Percentiles rank a stretch among this genome's conserved stretches.
Evolutionary conservation across 2,113 vertebrate species (phyloP).

Genomic region (Paramormyrops kingsleyae): DNA sequence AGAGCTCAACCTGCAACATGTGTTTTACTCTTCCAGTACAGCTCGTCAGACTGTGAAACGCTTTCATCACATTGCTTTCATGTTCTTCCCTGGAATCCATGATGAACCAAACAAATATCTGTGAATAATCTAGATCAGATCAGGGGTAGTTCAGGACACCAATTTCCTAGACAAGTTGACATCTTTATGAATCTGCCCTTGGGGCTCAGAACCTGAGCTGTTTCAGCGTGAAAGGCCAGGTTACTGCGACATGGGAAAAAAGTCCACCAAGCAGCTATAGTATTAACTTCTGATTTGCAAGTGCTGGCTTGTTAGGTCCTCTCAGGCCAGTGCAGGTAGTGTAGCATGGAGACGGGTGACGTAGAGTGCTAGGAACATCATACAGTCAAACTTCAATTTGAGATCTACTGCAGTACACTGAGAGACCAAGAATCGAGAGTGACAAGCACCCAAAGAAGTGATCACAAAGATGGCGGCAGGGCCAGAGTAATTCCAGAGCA

Average conservation of each 20-base stretch:
- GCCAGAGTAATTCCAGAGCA: not conserved
- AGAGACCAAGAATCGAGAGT: not conserved
- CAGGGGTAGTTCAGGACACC: not conserved
- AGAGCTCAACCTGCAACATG: not conserved
- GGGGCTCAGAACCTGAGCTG: not conserved
- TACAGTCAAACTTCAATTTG: not conserved
- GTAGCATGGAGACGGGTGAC: not conserved
- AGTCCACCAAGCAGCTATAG: not conserved
- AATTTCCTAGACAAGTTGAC: not conserved
- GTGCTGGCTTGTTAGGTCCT: not conserved
- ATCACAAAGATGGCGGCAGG: not conserved
- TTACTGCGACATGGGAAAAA: not conserved
- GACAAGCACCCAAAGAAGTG: not conserved
- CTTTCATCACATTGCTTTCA: not conserved
- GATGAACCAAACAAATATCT: not conserved
- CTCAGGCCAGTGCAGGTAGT: not conserved
- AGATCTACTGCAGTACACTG: not conserved
- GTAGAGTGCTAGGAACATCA: not conserved
- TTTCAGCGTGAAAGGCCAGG: not conserved
- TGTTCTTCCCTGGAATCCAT: not conserved
- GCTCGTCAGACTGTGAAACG: not conserved
- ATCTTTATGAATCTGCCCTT: not conserved
- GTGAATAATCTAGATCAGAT: not conserved
- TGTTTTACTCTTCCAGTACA: not conserved
- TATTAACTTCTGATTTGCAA: not conserved